Conservation (phyloP, 2,888 invertebrate species). For the Perdita meconis region DNA sequence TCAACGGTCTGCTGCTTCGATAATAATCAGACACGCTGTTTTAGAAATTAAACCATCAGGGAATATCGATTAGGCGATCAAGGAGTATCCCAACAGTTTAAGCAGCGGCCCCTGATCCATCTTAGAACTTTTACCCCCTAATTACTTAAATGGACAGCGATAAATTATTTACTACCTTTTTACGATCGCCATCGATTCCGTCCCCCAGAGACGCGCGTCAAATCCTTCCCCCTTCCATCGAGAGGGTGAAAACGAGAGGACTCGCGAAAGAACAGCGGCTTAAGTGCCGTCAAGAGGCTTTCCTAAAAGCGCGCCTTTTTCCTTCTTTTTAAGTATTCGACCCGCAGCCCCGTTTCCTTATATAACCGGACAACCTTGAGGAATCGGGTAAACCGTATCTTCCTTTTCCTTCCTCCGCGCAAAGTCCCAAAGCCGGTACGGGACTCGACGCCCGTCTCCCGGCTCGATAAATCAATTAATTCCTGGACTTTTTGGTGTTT, state of each 20-base stretch:
- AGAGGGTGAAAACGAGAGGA: not conserved
- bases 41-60: constrained; percentile 3
- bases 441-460: constrained; percentile 17
- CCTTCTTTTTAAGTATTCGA: constrained; percentile 45
- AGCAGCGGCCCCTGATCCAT: not conserved
- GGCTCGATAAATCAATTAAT: constrained; percentile 66
- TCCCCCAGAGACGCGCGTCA: constrained; percentile 11
- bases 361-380: constrained; percentile 19
- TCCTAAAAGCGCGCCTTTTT: constrained; percentile 27
- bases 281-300: constrained; percentile 36
- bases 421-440: not conserved
- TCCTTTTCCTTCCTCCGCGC: not conserved
- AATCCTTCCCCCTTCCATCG: constrained; percentile 7
- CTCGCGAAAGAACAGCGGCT: constrained; percentile 14
- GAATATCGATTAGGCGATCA: not conserved
- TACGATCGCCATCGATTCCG: constrained; percentile 9
- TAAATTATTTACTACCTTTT: constrained; percentile 34
- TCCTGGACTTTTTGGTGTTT: constrained; percentile 66
- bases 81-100: constrained; percentile 7
- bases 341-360: constrained; percentile 12
- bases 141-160: constrained; percentile 14
- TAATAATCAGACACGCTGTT: not conserved
- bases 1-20: not conserved
- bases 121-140: not conserved
- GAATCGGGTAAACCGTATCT: not conserved